Evolutionary conservation across 2,888 invertebrate species (phyloP), one percentile per base, ranked within the genome.

Genomic region (Mimas tiliae): DNA sequence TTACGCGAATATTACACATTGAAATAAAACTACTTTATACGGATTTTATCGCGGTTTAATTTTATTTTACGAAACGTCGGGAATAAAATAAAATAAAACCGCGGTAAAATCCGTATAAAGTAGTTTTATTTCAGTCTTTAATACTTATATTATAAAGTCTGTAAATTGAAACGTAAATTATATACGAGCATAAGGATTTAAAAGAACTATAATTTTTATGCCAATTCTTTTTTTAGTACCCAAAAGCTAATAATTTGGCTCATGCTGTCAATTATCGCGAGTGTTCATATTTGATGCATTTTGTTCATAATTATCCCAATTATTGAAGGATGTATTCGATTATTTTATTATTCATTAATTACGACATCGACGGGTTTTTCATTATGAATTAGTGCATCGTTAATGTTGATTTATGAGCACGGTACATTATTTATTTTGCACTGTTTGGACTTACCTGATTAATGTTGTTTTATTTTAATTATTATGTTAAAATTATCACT

Each of bases 301-400:
- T 42, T 42, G 42, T 42, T 12, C 11, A 16, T 42, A 42, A 38
- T 58, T 58, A 58, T 33, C 19, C 11, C 42, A 38, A 67, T 62
- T 65, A 68, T 55, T 68, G 52, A 65, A 65, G 64, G 52, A 51
- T 67, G 65, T 53, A 42, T 38, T 65, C 63, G 38, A 65, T 63
- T 67, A 67, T 65, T 72, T 69, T 52, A 75, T 74, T 71, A 79
- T 74, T 74, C 72, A 79, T 77, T 77, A 72, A 79, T 79, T 76
- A 76, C 67, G 69, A 67, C 63, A 62, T 72, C 69, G 74, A 72
- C 72, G 71, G 69, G 42, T 67, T 64, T 69, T 68, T 63, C 69
- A 74, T 74, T 73, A 72, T 70, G 68, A 68, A 65, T 64, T 71
- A 67, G 69, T 65, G 68, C 53, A 58, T 51, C 70, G 70, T 68